Evolutionary conservation across 1,140 invertebrate genomes (phyloP).

Genomic region (Polyergus mexicanus): DNA sequence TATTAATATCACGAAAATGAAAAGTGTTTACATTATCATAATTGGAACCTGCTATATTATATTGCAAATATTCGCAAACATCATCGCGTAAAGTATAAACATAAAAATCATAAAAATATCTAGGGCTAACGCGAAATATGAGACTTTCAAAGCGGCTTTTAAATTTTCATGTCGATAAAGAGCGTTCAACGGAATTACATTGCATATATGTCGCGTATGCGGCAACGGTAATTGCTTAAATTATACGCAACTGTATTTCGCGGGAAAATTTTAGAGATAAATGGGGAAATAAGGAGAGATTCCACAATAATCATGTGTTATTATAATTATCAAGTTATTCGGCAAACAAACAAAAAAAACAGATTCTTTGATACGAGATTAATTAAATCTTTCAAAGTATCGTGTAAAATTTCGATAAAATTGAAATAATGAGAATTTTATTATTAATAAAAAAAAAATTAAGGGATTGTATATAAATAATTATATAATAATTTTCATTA

Average conservation of each 20-base stretch:
- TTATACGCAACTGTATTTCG: conserved; percentile 14
- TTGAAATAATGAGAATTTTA: neutral
- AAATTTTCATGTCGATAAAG: conserved; percentile 13
- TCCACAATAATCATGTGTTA: neutral
- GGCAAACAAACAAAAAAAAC: neutral
- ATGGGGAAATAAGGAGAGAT: neutral
- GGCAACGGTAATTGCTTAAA: conserved; percentile 30
- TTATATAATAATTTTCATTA: too few relatives aligned
- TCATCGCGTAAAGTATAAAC: neutral
- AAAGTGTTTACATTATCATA: conserved; percentile 39
- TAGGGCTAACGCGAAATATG: neutral
- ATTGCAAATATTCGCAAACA: neutral
- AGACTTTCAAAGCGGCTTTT: conserved; percentile 7
- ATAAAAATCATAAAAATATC: neutral
- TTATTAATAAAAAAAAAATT: too few relatives aligned
- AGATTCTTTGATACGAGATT: neutral
- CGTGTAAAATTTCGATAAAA: neutral
- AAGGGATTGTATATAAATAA: too few relatives aligned
- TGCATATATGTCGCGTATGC: neutral
- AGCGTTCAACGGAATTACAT: conserved; percentile 22
- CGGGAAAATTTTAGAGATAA: conserved; percentile 12
- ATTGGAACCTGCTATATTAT: neutral
- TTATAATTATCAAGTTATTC: neutral
- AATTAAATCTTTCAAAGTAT: conserved; percentile 26
- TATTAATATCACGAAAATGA: conserved; percentile 22